These are phyloP conservation scores for Andrena bicolor DNA, from an alignment of 2,888 invertebrate species.

Conservation along the genomic window DNA sequence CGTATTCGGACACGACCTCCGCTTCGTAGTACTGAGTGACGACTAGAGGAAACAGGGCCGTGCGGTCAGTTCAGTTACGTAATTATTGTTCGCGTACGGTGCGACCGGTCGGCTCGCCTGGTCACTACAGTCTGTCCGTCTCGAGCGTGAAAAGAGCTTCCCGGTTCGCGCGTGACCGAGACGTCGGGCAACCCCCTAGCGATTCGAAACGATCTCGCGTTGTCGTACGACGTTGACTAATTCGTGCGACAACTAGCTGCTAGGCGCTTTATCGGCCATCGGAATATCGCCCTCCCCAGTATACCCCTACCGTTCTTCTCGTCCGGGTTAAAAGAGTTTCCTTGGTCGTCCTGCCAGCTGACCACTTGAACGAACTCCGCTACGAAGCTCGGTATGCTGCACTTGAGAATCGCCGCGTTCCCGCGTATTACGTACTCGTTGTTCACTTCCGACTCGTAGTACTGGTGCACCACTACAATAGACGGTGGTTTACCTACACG, in stretches of 20 bases:
- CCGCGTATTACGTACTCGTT: slow-evolving; percentile 96
- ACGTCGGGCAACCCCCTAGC: slow-evolving; percentile 32
- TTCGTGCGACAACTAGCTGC: slow-evolving; percentile 44
- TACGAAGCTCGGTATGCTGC: slow-evolving; percentile 95
- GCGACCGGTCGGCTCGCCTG: background rate
- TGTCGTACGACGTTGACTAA: slow-evolving; percentile 68
- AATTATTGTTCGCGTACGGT: slow-evolving; percentile 17
- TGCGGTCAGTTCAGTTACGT: slow-evolving; percentile 1
- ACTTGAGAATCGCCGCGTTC: slow-evolving; percentile 94
- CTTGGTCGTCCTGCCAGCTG: slow-evolving; percentile 89
- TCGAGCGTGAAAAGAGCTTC: background rate
- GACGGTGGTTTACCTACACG: slow-evolving; percentile 23
- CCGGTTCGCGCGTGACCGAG: slow-evolving; percentile 9
- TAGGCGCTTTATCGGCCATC: slow-evolving; percentile 15
- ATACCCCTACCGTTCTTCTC: slow-evolving; percentile 79
- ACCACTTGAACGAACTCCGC: slow-evolving; percentile 96
- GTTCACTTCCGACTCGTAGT: slow-evolving; percentile 95
- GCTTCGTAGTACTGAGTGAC: slow-evolving; percentile 96
- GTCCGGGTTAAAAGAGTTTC: slow-evolving; percentile 83
- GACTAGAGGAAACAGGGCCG: slow-evolving; percentile 86
- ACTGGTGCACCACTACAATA: slow-evolving; percentile 93
- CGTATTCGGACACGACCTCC: slow-evolving; percentile 95
- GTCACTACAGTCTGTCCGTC: background rate
- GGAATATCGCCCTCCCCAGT: background rate
- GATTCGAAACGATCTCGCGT: slow-evolving; percentile 16